Evolutionary conservation across 2,888 invertebrate species (phyloP).

Genomic region (Noctuana brunneofusca): DNA sequence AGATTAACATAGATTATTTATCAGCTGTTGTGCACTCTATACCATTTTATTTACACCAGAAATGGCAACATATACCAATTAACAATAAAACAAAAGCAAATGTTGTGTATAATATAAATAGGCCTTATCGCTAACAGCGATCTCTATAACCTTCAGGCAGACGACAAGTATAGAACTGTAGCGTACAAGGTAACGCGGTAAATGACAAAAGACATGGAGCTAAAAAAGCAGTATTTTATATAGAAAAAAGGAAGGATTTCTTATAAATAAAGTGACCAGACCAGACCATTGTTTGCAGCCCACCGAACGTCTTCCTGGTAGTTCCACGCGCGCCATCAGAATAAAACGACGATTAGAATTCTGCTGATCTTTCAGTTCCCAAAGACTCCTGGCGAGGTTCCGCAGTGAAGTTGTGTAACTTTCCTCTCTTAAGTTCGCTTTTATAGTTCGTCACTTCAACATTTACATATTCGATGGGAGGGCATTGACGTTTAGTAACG

Average conservation of each 20-base stretch:
- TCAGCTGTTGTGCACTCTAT: no score
- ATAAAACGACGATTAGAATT: slow-evolving; percentile 31
- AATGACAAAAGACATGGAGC: no score
- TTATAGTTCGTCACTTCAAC: neutral
- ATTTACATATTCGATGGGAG: neutral
- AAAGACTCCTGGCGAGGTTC: slow-evolving; percentile 20
- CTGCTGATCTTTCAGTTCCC: slow-evolving; percentile 24
- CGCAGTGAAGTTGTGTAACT: slow-evolving; percentile 2
- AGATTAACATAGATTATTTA: no score
- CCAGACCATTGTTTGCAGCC: neutral
- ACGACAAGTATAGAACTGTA: no score
- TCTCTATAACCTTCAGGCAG: no score
- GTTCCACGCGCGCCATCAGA: slow-evolving; percentile 23
- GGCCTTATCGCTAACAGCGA: no score
- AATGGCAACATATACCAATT: no score
- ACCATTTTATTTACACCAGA: no score
- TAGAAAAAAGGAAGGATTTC: neutral
- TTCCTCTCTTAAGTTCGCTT: neutral
- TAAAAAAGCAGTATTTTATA: no score
- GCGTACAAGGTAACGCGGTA: no score
- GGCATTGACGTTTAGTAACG: neutral
- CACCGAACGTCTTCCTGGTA: neutral
- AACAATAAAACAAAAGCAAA: no score
- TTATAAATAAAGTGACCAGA: neutral
- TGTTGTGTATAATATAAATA: no score